Conservation (phyloP, 1,140 invertebrate species). For the Sesamia nonagrioides region DNA sequence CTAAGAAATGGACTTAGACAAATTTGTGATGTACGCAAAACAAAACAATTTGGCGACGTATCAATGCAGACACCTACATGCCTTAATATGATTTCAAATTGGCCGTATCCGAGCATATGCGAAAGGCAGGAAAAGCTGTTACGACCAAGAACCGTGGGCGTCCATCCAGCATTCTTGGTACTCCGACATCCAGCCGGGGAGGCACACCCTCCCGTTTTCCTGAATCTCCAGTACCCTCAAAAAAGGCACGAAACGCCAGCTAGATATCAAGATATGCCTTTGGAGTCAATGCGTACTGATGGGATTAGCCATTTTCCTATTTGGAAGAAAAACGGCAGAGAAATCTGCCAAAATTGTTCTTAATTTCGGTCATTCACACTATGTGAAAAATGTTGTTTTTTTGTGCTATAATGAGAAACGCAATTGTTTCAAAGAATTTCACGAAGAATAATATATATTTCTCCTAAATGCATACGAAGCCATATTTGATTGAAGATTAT, state of each 20-base stretch:
- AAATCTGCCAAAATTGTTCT: constrained; percentile 43
- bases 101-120: no score
- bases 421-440: no score
- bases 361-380: constrained; percentile 45
- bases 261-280: constrained; percentile 49
- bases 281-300: constrained; percentile 48
- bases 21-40: no score
- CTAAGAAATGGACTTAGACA: neutral
- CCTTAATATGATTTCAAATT: no score
- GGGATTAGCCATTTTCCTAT: no score
- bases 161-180: constrained; percentile 34
- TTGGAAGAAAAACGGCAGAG: no score
- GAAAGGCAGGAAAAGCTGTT: constrained; percentile 16
- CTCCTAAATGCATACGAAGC: no score
- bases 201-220: no score
- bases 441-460: no score
- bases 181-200: no score
- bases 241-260: constrained; percentile 38
- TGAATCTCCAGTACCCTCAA: constrained; percentile 35
- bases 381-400: constrained; percentile 48
- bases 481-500: no score
- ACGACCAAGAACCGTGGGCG: constrained; percentile 40
- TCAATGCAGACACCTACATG: constrained; percentile 39
- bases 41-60: constrained; percentile 34
- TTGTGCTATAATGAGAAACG: constrained; percentile 57